Evolutionary conservation across 1,140 invertebrate species (phyloP), one percentile per base, ranked within the genome.

Genomic region (Procambarus clarkii): DNA sequence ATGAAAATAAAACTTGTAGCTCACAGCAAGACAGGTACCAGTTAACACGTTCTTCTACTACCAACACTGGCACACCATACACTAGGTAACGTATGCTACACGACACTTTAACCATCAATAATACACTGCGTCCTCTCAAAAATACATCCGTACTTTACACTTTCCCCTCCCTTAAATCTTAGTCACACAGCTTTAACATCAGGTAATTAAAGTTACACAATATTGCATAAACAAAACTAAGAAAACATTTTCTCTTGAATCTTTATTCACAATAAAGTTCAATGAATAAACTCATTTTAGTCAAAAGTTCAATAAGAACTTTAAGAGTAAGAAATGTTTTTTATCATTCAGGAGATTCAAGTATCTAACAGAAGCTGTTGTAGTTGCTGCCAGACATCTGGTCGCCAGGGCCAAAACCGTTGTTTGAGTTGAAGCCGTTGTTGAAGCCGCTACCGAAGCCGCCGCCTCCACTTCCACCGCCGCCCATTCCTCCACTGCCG

Each of bases 321-420:
- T 21, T 15, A 60, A 64, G 7, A 69, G 21, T 44, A 64, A 45
- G 7, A 82, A 13, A 64, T n/a, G 60, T n/a, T 21, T 21, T n/a
- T 15, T 18, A 64, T n/a, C 60, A 15, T 64, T 64, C 60, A 64
- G 60, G 81, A 83, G 60, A 69, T 64, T 48, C 77, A 48, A 44
- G 48, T 76, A 21, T 71, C 64, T 79, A 90, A 71, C 88, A 90
- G 80, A 90, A 90, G 58, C 88, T 90, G 74, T 90, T 90, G 81
- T 90, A 90, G 82, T 90, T 90, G 58, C 71, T 90, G 44, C 88
- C 88, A 44, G 88, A 90, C 88, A 90, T 90, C 74, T 90, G 88
- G 81, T 90, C 79, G 8, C 87, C 79, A 45, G 87, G 87, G 24
- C 87, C 87, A 46, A 81, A 88, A n/a, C 87, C 87, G 64, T 81